These are phyloP conservation scores for Pristionchus maxplancki DNA, from an alignment of 2,888 invertebrate species.

Conservation along the genomic window DNA sequence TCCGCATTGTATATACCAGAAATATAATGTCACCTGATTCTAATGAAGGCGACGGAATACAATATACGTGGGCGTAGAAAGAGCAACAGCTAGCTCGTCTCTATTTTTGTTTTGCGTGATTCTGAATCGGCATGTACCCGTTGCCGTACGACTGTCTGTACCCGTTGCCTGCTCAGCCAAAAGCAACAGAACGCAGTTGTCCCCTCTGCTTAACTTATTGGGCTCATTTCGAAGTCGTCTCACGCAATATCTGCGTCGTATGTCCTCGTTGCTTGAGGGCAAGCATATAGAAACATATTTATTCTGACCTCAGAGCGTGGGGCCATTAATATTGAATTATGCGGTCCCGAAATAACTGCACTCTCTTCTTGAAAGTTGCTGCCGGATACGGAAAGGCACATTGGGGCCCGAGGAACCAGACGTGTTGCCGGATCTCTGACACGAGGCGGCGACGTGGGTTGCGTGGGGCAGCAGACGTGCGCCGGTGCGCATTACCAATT, in stretches of 20 bases:
- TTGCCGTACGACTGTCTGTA: too few relatives aligned
- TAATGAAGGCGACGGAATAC: not conserved
- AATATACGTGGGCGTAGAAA: not conserved
- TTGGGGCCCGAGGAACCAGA: not conserved
- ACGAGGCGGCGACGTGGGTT: not conserved
- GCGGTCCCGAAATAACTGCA: not conserved
- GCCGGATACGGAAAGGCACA: not conserved
- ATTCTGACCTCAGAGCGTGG: not conserved
- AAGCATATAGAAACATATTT: not conserved
- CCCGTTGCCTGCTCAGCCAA: not conserved
- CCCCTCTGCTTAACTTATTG: not conserved
- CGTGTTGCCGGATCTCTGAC: not conserved
- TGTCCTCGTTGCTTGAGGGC: not conserved
- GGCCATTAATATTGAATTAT: not conserved
- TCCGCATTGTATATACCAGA: not conserved
- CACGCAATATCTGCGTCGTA: not conserved
- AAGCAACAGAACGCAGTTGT: not conserved
- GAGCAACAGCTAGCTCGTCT: too few relatives aligned
- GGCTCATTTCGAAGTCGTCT: not conserved
- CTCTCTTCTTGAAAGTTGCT: not conserved
- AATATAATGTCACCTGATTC: not conserved
- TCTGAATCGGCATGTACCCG: too few relatives aligned
- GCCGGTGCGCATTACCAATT: not conserved
- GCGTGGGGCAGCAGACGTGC: conserved; percentile 23
- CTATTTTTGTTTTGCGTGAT: too few relatives aligned